phyloP scores from a whole-genome alignment of 1,140 invertebrate genomes.

The Ditylenchus dipsaci region DNA sequence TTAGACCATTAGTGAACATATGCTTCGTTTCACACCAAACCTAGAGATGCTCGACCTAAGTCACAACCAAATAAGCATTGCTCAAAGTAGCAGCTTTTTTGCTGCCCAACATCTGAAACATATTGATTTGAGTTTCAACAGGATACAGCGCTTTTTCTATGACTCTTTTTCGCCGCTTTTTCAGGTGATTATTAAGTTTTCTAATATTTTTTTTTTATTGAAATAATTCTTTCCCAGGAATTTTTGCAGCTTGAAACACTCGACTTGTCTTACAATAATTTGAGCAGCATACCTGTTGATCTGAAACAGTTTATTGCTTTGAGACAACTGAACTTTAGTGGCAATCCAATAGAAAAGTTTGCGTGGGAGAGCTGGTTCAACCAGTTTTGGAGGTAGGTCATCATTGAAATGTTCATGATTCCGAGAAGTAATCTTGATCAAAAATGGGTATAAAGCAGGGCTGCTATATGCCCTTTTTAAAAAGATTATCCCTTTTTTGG shows the following conservation, averaged over 20 bases:
- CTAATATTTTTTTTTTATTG: constrained; percentile 1
- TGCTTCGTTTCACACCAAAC: constrained; percentile 40
- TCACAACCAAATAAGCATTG: constrained; percentile 32
- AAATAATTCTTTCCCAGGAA: constrained; percentile 6
- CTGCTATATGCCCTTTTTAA: too few species aligned
- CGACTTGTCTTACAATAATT: constrained; percentile 42
- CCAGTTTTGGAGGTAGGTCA: constrained; percentile 32
- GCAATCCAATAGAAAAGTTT: constrained; percentile 35
- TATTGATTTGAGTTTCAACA: constrained; percentile 35
- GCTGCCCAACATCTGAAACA: constrained; percentile 24
- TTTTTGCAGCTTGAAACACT: constrained; percentile 38
- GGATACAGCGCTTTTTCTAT: constrained; percentile 36
- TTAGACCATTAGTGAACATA: constrained; percentile 43
- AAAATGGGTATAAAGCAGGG: too few species aligned
- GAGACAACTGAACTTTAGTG: constrained; percentile 39
- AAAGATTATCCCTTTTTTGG: neutral
- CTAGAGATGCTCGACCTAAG: constrained; percentile 39
- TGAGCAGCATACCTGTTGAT: constrained; percentile 32
- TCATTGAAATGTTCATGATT: too few species aligned
- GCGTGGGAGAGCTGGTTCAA: constrained; percentile 36
- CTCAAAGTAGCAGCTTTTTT: constrained; percentile 44
- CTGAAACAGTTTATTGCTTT: constrained; percentile 40
- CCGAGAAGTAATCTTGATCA: too few species aligned
- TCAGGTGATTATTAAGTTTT: constrained; percentile 17
- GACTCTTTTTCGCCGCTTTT: constrained; percentile 41